Evolutionary conservation across 2,888 invertebrate species (phyloP), one percentile per base, ranked within the genome.

Genomic region (Acronicta aceris): DNA sequence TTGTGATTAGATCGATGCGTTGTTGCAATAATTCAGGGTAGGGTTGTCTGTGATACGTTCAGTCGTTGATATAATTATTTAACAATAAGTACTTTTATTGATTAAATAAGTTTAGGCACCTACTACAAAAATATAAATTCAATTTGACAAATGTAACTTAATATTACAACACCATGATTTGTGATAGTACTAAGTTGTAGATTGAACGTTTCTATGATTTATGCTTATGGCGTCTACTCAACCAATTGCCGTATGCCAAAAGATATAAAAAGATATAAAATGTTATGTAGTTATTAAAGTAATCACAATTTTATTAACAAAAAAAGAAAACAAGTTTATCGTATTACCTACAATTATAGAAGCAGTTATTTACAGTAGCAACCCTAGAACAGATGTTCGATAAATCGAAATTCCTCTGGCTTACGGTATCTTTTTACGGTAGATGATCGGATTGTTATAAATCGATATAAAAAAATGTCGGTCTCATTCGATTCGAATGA

Each of bases 401-500:
- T 88, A 88, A 89, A 87, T 88, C 85, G 77, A 76, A 85, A 90
- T 88, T 85, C 85, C 83, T 82, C 73, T 69, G 81, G 82, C 85
- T 91, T 88, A 89, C 92, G 92, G 92, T 91, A 90, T 81, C 76
- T 84, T 82, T 86, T 87, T 88, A 90, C 91, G 91, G 92, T 88
- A 84, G 84, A 87, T 89, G 89, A 92, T 91, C 89, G 81, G 85
- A 89, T 91, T 86, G 86, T 85, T 83, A 83, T 82, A 85, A 88
- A 88, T 86, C 84, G 86, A 83, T 87, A 84, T 73, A 85, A 90
- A 91, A 84, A 79, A 62, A 58, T 59, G 46, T 73, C 72, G 82
- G 76, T 83, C 76, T 81, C 79, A 87, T 89, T 88, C 83, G 86
- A 83, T 86, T 86, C 83, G 76, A 81, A 74, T 77, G 86, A 83